Conservation (phyloP, 64 coral and sea anemone species). For the Cladopsammia gracilis region DNA sequence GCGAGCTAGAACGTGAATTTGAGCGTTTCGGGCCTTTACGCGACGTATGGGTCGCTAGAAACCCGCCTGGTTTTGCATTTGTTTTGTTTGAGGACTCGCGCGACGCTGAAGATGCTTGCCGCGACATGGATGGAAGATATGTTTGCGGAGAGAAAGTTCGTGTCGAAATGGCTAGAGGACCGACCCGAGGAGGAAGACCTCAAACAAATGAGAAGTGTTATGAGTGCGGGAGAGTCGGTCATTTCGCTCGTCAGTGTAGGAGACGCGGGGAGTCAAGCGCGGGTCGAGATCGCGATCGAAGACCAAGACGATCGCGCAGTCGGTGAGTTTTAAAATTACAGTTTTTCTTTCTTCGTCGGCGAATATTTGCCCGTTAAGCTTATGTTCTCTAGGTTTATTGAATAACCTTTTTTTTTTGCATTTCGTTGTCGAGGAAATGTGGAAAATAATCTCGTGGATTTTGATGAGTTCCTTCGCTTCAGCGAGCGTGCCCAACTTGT, state of each 20-base stretch:
- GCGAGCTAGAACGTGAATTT: conserved; percentile 94
- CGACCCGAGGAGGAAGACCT: conserved; percentile 90
- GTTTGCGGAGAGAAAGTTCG: conserved; percentile 84
- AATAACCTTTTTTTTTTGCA: too few species aligned
- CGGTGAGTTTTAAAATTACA: neutral
- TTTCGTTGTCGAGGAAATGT: too few species aligned
- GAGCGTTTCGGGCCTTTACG: conserved; percentile 86
- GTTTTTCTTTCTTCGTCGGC: too few species aligned
- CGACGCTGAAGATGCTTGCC: conserved; percentile 92
- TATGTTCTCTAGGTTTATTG: too few species aligned
- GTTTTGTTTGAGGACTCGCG: conserved; percentile 95
- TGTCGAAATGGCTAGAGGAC: conserved; percentile 94
- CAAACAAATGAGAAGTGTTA: conserved; percentile 93
- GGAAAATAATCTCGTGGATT: too few species aligned
- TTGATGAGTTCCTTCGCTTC: too few species aligned
- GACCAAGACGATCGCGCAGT: conserved; percentile 18
- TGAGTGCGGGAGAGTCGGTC: conserved; percentile 94
- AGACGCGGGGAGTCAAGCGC: conserved; percentile 35
- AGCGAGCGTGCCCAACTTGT: too few species aligned
- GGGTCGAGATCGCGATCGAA: conserved; percentile 36
- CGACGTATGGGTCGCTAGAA: conserved; percentile 99
- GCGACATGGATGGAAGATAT: conserved; percentile 75
- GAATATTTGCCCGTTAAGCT: too few species aligned
- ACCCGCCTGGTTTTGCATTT: conserved; percentile 98
- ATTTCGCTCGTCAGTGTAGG: conserved; percentile 94